Conservation (phyloP, 2,113 vertebrate species). For the Gymnorhina tibicen region DNA sequence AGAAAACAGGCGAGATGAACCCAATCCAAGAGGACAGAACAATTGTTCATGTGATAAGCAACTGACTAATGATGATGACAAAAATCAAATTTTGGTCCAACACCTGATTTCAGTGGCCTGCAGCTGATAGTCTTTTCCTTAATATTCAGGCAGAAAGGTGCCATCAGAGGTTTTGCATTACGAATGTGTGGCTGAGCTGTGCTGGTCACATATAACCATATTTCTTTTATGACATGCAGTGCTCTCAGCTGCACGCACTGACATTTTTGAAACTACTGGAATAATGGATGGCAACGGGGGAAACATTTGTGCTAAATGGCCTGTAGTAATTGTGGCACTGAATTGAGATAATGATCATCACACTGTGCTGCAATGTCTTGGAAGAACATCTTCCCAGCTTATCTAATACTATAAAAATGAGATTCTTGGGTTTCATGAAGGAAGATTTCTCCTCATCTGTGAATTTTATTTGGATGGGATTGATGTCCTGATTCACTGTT, state of each 20-base stretch:
- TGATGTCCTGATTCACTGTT: background rate
- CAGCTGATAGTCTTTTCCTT: background rate
- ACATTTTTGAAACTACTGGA: background rate
- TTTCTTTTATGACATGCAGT: background rate
- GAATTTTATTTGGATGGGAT: background rate
- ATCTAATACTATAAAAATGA: background rate
- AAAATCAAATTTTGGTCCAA: background rate
- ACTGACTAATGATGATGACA: background rate
- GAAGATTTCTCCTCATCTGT: background rate
- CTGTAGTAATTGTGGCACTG: constrained; percentile 24
- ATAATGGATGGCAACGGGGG: constrained; percentile 24
- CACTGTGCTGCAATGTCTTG: background rate
- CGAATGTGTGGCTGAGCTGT: background rate
- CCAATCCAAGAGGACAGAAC: background rate
- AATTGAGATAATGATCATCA: constrained; percentile 20
- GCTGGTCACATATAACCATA: background rate
- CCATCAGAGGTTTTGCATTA: background rate
- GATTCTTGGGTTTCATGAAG: background rate
- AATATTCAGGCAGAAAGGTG: background rate
- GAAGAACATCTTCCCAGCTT: constrained; percentile 3
- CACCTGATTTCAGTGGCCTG: background rate
- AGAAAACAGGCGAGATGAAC: background rate
- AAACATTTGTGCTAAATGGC: constrained; percentile 29
- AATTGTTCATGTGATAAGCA: background rate
- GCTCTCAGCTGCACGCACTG: background rate